Conservation (phyloP, 2,113 vertebrate genomes). For the Tapirus terrestris region DNA sequence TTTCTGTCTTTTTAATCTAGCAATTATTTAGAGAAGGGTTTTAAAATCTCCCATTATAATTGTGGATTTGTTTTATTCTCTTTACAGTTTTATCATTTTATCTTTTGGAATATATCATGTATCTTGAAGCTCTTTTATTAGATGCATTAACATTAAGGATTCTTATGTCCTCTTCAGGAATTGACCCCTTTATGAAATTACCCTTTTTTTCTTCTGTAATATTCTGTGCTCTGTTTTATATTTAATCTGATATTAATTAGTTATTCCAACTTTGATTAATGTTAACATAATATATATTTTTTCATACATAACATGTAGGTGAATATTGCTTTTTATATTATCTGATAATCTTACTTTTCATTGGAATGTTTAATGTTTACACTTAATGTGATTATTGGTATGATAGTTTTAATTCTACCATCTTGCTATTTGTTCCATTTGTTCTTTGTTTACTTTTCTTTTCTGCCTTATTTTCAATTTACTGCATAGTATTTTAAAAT, state of each 20-base stretch:
- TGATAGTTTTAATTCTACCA: too few relatives aligned
- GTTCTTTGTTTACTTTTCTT: not conserved
- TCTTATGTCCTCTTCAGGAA: not conserved
- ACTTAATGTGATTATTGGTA: too few relatives aligned
- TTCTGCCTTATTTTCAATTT: not conserved
- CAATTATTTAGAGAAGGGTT: not conserved
- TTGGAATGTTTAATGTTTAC: too few relatives aligned
- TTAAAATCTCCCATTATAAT: not conserved
- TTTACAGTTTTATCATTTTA: not conserved
- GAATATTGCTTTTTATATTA: too few relatives aligned
- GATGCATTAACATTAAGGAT: not conserved
- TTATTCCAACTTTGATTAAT: not conserved
- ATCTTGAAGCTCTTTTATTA: not conserved
- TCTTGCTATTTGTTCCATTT: too few relatives aligned
- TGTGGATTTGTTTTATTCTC: not conserved
- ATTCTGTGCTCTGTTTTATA: not conserved
- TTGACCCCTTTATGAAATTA: not conserved
- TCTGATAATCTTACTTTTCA: too few relatives aligned
- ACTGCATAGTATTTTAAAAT: not conserved
- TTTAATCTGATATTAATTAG: not conserved
- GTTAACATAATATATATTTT: not conserved
- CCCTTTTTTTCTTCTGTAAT: not conserved
- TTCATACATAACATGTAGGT: not conserved
- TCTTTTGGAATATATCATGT: not conserved
- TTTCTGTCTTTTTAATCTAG: not conserved